Evolutionary conservation across 2,797 vertebrate genomes (phyloP).

Genomic region (Cossypha dichroa): DNA sequence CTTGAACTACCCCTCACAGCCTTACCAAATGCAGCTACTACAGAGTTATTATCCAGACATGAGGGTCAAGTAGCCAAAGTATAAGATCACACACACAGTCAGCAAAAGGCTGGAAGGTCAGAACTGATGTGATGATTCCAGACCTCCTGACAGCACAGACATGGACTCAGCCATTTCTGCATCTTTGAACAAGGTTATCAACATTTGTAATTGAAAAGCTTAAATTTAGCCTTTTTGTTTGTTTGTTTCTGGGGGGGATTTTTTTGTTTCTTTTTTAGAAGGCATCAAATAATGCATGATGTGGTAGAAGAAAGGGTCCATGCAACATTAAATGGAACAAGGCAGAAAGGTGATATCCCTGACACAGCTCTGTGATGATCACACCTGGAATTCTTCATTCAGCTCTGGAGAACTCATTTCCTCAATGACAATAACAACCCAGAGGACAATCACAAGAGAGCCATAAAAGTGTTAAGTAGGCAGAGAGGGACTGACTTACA

Average conservation of each 20-base stretch:
- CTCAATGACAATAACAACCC: background rate
- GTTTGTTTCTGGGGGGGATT: background rate
- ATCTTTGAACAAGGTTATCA: background rate
- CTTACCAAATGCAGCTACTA: background rate
- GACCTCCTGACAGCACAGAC: background rate
- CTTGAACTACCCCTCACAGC: background rate
- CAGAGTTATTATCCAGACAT: background rate
- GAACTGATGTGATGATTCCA: background rate
- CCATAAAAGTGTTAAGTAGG: background rate
- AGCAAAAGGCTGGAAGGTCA: background rate
- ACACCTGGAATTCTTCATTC: background rate
- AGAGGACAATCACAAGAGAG: background rate
- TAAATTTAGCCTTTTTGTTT: background rate
- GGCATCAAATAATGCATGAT: background rate
- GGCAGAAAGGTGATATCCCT: background rate
- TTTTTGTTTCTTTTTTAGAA: background rate
- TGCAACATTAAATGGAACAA: background rate
- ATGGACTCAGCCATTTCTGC: background rate
- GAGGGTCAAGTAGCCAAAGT: background rate
- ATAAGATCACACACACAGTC: background rate
- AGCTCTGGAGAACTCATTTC: constrained; percentile 27
- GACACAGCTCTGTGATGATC: background rate
- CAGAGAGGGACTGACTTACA: background rate
- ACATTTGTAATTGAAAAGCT: background rate
- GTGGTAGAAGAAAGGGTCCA: background rate